Evolutionary conservation across 2,888 invertebrate species (phyloP).

Genomic region (Amaurobius ferox): DNA sequence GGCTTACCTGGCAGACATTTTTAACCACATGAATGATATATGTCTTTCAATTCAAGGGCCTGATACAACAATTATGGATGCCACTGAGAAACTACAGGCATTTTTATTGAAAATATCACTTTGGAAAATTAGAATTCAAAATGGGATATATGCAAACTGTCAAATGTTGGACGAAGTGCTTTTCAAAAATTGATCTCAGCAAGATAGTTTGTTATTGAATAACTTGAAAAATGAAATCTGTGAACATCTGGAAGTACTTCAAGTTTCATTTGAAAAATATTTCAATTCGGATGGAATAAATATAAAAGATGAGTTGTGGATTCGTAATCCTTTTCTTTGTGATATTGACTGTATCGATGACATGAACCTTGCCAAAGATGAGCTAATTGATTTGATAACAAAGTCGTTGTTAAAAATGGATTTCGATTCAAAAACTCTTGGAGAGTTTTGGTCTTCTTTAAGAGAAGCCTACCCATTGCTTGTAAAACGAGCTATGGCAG

Average conservation of each 20-base stretch:
- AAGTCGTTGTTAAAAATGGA: slow-evolving; percentile 45
- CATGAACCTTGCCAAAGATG: slow-evolving; percentile 31
- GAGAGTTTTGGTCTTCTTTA: slow-evolving; percentile 4
- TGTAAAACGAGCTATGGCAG: slow-evolving; percentile 22
- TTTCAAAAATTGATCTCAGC: slow-evolving; percentile 13
- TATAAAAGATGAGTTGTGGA: slow-evolving; percentile 5
- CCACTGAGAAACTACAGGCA: slow-evolving; percentile 29
- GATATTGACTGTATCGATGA: background rate
- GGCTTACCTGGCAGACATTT: slow-evolving; percentile 28
- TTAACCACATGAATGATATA: slow-evolving; percentile 26
- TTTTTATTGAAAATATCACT: slow-evolving; percentile 16
- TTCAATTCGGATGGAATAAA: slow-evolving; percentile 1
- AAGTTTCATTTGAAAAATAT: background rate
- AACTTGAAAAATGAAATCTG: background rate
- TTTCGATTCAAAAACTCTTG: background rate
- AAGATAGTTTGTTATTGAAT: no score
- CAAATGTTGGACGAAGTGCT: slow-evolving; percentile 22
- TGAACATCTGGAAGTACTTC: no score
- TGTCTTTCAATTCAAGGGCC: slow-evolving; percentile 29
- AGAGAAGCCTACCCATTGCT: slow-evolving; percentile 24
- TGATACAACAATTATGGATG: slow-evolving; percentile 19
- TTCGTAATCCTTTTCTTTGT: slow-evolving; percentile 4
- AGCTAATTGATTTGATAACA: slow-evolving; percentile 42
- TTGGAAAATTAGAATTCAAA: slow-evolving; percentile 18
- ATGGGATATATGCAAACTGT: slow-evolving; percentile 19